Base-by-base conservation (phyloP, 2,888 invertebrate species). In the Beris morrisii region DNA sequence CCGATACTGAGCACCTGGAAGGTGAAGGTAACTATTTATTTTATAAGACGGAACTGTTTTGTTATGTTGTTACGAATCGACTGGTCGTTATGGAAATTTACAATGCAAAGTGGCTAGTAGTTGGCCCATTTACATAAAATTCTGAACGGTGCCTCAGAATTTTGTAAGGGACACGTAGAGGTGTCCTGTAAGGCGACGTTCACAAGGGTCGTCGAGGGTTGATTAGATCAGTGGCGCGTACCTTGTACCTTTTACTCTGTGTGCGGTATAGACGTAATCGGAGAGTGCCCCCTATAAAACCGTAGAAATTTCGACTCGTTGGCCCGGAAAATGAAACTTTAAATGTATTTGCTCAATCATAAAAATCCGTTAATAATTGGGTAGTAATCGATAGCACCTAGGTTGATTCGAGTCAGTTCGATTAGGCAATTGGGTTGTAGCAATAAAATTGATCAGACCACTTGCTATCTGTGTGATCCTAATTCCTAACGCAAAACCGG, bases 71-170 rank as follows among this genome's bases (percentile, higher is more conserved):
- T 55, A 38, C 61, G 32, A 50, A 48, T 44, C 65, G 68, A 68
- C 68, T 68, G 68, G 68, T 68, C 65, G 65, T 63, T 65, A 68
- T 65, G 68, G 68, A 56, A 50, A 65, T 65, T 65, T 30, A 58
- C 56, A 59, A 45, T 46, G 67, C 32, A 52, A 57, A 31, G 31
- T 45, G 13, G 54, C 52, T 22, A 22, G 30, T 64, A 52, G 38
- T 38, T 38, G 38, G 38, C 38, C 38, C 38, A 38, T 38, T 38
- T 1, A 38, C 9, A 1, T 5, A 38, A 9, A 5, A 38, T 38
- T 38, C 38, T 38, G 38, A 38, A 38, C 38, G 4, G 38, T 22
- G 22, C 22, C 22, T 22, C 22, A 22, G 2, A 22, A 22, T 3
- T 22, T 22, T 22, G 1, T 22, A 22, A 22, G 22, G 22, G 22